Evolutionary conservation across 2,888 invertebrate species (phyloP), one percentile per base, ranked within the genome.

Genomic region (Eupithecia dodoneata): DNA sequence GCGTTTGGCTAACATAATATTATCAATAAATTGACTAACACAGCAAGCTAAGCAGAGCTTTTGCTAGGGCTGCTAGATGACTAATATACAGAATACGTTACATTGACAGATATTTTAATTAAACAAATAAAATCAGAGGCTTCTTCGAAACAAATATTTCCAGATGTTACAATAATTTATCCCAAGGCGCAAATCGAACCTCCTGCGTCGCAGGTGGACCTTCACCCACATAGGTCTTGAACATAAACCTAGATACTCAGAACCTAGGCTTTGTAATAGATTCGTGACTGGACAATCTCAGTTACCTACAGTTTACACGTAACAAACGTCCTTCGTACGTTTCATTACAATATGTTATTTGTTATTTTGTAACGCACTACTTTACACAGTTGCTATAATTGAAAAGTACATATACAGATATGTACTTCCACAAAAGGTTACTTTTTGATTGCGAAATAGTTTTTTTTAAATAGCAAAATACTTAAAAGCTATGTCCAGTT

Each of bases 371-470:
- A 84, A 87, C 73, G 44, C 47, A 73, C 59, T 12, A 72, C 75
- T 84, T 86, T 81, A 77, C 83, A 82, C 72, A 74, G 66, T 55
- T 41, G 45, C 80, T 76, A 67, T 86, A 86, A 86, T 87, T 85
- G 84, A 72, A 80, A 84, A 74, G 82, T 81, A 85, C 74, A 83
- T 41, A 74, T 18, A 45, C 55, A 52, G 15, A n/a, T n/a, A n/a
- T n/a, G n/a, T n/a, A n/a, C n/a, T n/a, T n/a, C 63, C 45, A 63
- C 73, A 52, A 55, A 45, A 52, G 44, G 49, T 72, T 70, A 55
- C 69, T 4, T 6, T 65, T 71, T 63, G 44, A n/a, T 30, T 74
- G 44, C 42, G 15, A 42, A 5, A 41, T 41, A 41, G 7, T 49
- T 49, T 13, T 49, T 13, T 49, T 49, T 13, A 2, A 13, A 2